Percentiles rank a stretch among this genome's conserved stretches.
phyloP scores from a whole-genome alignment of 2,797 vertebrate genomes.

The Urocyon cinereoargenteus region DNA sequence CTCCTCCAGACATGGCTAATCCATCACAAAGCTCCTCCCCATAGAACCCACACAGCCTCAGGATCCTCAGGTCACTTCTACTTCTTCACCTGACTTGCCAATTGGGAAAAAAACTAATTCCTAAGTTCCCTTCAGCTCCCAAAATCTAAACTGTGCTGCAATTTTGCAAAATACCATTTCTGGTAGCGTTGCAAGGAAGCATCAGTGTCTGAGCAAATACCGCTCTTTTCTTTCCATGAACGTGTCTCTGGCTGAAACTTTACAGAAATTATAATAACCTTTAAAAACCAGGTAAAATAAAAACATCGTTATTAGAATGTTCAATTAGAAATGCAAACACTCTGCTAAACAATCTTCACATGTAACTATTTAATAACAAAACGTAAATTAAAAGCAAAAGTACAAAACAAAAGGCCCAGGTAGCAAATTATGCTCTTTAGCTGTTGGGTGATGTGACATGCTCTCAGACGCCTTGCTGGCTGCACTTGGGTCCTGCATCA shows the following conservation, averaged over 20 bases:
- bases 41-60: background rate
- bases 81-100: background rate
- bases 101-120: background rate
- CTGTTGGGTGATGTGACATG: fast-evolving
- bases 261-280: slow-evolving; percentile 75
- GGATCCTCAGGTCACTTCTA: background rate
- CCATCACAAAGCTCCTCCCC: background rate
- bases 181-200: background rate
- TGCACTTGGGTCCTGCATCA: fast-evolving
- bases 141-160: background rate
- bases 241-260: slow-evolving; percentile 69
- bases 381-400: slow-evolving; percentile 55
- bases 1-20: background rate
- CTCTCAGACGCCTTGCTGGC: fast-evolving
- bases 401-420: background rate
- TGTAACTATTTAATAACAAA: slow-evolving; percentile 76
- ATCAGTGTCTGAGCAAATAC: background rate
- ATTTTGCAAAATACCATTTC: slow-evolving; percentile 10
- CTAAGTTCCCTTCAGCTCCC: background rate
- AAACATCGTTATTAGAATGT: slow-evolving; percentile 70
- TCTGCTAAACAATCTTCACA: slow-evolving; percentile 56
- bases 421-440: background rate
- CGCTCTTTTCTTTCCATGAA: slow-evolving; percentile 42
- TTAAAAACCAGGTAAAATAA: slow-evolving; percentile 71
- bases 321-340: slow-evolving; percentile 72